phyloP scores from a whole-genome alignment of 1,140 invertebrate genomes.

The Drosophila kepulauana region DNA sequence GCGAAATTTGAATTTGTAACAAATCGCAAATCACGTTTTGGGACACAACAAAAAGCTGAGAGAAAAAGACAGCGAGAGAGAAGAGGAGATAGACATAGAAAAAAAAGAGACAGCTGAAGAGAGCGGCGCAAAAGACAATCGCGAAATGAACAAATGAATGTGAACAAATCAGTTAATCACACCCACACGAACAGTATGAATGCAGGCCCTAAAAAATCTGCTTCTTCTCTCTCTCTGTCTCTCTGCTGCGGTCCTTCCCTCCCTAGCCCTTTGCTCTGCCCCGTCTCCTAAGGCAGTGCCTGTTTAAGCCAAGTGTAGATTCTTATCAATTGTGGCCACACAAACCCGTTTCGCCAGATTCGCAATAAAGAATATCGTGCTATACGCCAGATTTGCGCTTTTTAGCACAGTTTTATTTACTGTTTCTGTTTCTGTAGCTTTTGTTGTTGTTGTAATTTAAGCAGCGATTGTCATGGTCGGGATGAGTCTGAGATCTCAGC shows the following conservation, averaged over 20 bases:
- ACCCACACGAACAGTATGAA: slow-evolving; percentile 70
- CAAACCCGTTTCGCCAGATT: slow-evolving; percentile 55
- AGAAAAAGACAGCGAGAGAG: background rate
- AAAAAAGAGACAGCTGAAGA: background rate
- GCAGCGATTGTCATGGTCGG: slow-evolving; percentile 57
- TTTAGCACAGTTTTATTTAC: slow-evolving; percentile 66
- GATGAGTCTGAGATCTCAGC: slow-evolving; percentile 49
- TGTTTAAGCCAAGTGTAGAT: slow-evolving; percentile 55
- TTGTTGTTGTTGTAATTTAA: slow-evolving; percentile 44
- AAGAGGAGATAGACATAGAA: background rate
- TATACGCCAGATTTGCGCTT: slow-evolving; percentile 78
- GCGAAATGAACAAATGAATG: slow-evolving; percentile 80
- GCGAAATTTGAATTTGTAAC: slow-evolving; percentile 81
- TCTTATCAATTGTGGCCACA: slow-evolving; percentile 64
- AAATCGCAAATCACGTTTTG: slow-evolving; percentile 83
- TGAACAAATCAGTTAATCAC: slow-evolving; percentile 85
- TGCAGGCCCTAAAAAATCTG: slow-evolving; percentile 11
- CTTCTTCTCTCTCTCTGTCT: slow-evolving; percentile 9
- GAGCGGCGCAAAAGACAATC: slow-evolving; percentile 45
- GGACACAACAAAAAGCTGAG: background rate
- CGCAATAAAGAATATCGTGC: slow-evolving; percentile 82
- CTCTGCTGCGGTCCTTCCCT: background rate
- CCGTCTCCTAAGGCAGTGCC: slow-evolving; percentile 18
- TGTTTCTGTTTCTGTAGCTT: slow-evolving; percentile 49
- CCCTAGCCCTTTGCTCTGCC: background rate